Evolutionary conservation across 2,113 vertebrate genomes (phyloP).

Genomic region (Potamarius usumacintae): DNA sequence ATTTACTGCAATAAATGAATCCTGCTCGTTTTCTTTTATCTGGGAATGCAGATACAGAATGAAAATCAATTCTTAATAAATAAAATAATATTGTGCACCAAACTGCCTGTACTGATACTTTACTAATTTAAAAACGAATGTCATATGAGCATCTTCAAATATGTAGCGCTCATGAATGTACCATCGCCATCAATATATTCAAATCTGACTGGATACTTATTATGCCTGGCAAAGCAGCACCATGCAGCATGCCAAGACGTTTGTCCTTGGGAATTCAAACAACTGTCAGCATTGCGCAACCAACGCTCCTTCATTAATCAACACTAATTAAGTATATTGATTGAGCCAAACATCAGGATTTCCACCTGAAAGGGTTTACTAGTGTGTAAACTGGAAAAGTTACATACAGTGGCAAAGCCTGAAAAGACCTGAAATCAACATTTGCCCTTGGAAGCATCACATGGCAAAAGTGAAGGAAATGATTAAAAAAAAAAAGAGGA

Average conservation of each 20-base stretch:
- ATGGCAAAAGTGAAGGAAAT: slow-evolving; percentile 57
- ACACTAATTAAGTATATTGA: slow-evolving; percentile 89
- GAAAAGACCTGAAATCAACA: slow-evolving; percentile 49
- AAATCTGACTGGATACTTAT: slow-evolving; percentile 43
- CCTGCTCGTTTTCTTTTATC: slow-evolving; percentile 31
- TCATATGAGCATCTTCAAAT: slow-evolving; percentile 33
- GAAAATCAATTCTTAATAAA: slow-evolving; percentile 34
- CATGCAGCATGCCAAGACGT: slow-evolving; percentile 55
- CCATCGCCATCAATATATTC: slow-evolving; percentile 40
- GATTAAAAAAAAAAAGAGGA: slow-evolving; percentile 51
- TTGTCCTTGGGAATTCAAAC: slow-evolving; percentile 69
- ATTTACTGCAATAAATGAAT: slow-evolving; percentile 17
- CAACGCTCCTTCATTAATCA: slow-evolving; percentile 82
- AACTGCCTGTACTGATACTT: slow-evolving; percentile 20
- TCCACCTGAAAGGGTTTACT: slow-evolving; percentile 70
- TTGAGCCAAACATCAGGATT: slow-evolving; percentile 70
- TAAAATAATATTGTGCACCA: slow-evolving; percentile 8
- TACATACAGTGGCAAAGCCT: slow-evolving; percentile 20
- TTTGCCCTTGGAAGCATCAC: slow-evolving; percentile 58
- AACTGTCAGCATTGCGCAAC: slow-evolving; percentile 67
- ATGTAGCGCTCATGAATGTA: slow-evolving; percentile 26
- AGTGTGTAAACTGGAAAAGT: slow-evolving; percentile 65
- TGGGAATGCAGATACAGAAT: slow-evolving; percentile 15
- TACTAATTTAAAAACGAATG: slow-evolving; percentile 37
- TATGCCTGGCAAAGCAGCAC: slow-evolving; percentile 48